Evolutionary conservation across 2,113 vertebrate species (phyloP), one percentile per base, ranked within the genome.

Genomic region (Pseudolaguvia tuberculata): DNA sequence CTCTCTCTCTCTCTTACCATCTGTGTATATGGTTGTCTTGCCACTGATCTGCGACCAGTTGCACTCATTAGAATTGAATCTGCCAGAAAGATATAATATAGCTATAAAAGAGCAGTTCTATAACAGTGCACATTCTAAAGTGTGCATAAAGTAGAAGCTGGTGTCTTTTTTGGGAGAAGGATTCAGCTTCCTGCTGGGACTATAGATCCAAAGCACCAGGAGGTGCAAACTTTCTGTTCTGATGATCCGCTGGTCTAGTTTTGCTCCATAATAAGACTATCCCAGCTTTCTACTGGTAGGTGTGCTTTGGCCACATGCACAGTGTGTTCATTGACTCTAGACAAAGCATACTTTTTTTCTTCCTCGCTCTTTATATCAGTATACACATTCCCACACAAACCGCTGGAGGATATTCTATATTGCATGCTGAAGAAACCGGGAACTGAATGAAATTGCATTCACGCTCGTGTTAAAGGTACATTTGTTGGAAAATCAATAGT

Each of bases 1-100:
- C 12, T 21, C 48, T 23, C 23, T 27, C 23, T 50, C 48, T 50
- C 48, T 50, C 35, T 48, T 25, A 18, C 29, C 71, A 51, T 59
- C 62, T 75, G 35, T 48, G 62, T 27, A 48, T 39, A 47, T 21
- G 35, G 62, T 75, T 42, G 72, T 75, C 52, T 55, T 47, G 27
- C 35, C 52, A 29, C 63, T 75, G 63, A 75, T 67, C 63, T 58
- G 73, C 42, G 42, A 75, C 73, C 27, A 45, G 63, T 48, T 56
- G 65, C 63, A 50, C 53, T 65, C 42, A 50, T 75, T 75, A 68
- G 14, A 68, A 75, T 57, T 75, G 73, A 75, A 75, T 56, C 63
- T 57, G 63, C 63, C 63, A 75, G 31, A 56, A 47, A 75, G 52
- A 57, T 55, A 31, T 63, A 73, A 53, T 31, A 39, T 53, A 20